These are phyloP conservation scores for Enoplolaimus lenunculus DNA, from an alignment of 2,888 invertebrate genomes.

Conservation along the genomic window DNA sequence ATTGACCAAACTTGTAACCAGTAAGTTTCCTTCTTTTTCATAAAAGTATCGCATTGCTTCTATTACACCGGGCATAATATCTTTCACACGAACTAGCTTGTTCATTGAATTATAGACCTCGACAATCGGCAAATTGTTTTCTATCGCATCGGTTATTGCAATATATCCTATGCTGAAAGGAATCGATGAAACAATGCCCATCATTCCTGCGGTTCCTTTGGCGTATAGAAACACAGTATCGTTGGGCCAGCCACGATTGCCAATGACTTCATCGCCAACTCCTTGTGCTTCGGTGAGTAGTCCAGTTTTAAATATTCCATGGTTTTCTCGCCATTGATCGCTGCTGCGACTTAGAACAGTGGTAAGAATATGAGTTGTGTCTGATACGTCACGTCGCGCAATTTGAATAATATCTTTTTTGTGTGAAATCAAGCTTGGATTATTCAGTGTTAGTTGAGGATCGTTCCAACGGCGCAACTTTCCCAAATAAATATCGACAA, in stretches of 20 bases:
- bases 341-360: not conserved
- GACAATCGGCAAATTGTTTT: not conserved
- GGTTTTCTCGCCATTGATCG: not conserved
- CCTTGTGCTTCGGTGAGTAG: not conserved
- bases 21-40: constrained; percentile 2
- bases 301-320: not conserved
- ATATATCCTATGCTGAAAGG: constrained; percentile 7
- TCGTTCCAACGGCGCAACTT: not conserved
- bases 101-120: not conserved
- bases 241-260: not conserved
- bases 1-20: not conserved
- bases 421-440: not conserved
- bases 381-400: not conserved
- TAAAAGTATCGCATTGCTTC: not conserved
- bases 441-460: not conserved
- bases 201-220: constrained; percentile 7
- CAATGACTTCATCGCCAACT: not conserved
- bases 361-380: not conserved
- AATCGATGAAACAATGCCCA: constrained; percentile 7
- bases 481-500: not conserved
- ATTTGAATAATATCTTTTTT: not conserved
- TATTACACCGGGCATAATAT: not conserved
- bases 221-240: not conserved
- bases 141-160: constrained; percentile 5
- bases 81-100: not conserved